Evolutionary conservation across 2,113 vertebrate genomes (phyloP).

Genomic region (Macrotus californicus): DNA sequence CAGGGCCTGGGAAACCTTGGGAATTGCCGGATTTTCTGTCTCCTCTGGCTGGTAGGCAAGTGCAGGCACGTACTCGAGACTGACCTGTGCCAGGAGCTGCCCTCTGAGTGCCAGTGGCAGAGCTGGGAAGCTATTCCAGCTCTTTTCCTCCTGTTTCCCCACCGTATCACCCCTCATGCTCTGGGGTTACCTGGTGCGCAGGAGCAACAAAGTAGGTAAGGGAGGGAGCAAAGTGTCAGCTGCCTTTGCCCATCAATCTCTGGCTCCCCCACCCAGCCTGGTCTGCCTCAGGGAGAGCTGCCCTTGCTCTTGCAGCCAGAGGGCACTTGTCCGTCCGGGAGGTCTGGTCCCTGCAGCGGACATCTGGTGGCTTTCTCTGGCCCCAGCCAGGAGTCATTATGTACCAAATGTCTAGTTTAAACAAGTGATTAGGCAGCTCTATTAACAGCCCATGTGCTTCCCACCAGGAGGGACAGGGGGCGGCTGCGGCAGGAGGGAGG

Average conservation of each 20-base stretch:
- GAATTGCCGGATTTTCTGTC: not conserved
- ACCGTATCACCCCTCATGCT: not conserved
- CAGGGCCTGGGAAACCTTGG: not conserved
- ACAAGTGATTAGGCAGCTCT: slow-evolving; percentile 57
- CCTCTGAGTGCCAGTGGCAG: not conserved
- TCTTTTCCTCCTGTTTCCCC: not conserved
- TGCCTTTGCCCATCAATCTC: not conserved
- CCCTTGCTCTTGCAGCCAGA: not conserved
- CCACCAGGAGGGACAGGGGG: not conserved
- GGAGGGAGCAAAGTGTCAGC: not conserved
- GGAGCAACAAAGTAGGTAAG: not conserved
- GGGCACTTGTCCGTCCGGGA: not conserved
- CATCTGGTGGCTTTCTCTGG: slow-evolving; percentile 52
- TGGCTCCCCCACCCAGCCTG: not conserved
- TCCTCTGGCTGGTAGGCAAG: not conserved
- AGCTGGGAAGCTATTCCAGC: not conserved
- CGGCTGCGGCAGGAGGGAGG: accelerated
- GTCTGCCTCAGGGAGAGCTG: not conserved
- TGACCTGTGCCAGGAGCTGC: not conserved
- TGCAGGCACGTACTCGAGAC: not conserved
- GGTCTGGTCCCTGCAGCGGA: slow-evolving; percentile 14
- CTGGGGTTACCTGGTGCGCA: not conserved
- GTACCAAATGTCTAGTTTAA: slow-evolving; percentile 59
- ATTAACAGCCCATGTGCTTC: not conserved
- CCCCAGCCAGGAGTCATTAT: slow-evolving; percentile 67